These are phyloP conservation scores for Nothocercus julius DNA, from an alignment of 2,113 vertebrate species.

Conservation along the genomic window DNA sequence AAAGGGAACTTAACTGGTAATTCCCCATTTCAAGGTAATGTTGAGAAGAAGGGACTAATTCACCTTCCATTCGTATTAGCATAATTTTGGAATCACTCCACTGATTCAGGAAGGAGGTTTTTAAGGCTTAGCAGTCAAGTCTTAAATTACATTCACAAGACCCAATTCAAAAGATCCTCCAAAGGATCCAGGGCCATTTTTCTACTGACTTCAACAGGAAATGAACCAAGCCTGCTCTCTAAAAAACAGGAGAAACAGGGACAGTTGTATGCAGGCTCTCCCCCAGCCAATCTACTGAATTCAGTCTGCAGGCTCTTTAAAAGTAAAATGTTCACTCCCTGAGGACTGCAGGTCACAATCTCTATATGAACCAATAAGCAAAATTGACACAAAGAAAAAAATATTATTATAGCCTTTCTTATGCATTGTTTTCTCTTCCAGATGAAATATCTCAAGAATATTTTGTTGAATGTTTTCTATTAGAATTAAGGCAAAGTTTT, in stretches of 20 bases:
- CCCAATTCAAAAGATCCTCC: background rate
- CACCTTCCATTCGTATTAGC: background rate
- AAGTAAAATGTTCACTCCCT: constrained; percentile 24
- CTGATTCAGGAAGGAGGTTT: background rate
- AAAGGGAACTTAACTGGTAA: background rate
- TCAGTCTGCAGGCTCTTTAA: background rate
- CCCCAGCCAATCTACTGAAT: background rate
- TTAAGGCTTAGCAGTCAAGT: background rate
- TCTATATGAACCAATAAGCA: background rate
- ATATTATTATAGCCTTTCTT: background rate
- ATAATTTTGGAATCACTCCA: background rate
- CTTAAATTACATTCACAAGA: background rate
- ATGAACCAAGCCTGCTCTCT: background rate
- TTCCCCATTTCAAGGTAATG: background rate
- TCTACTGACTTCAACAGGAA: background rate
- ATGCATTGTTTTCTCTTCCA: constrained; percentile 1
- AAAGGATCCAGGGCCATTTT: background rate
- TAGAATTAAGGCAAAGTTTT: background rate
- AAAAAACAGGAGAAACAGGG: background rate
- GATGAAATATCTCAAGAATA: background rate
- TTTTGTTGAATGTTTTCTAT: background rate
- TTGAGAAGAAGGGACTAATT: background rate
- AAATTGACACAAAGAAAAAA: constrained; percentile 2
- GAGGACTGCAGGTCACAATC: background rate
- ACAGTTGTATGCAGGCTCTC: background rate